These are phyloP conservation scores for Ecdyonurus torrentis DNA, from an alignment of 2,888 invertebrate species.

Conservation along the genomic window DNA sequence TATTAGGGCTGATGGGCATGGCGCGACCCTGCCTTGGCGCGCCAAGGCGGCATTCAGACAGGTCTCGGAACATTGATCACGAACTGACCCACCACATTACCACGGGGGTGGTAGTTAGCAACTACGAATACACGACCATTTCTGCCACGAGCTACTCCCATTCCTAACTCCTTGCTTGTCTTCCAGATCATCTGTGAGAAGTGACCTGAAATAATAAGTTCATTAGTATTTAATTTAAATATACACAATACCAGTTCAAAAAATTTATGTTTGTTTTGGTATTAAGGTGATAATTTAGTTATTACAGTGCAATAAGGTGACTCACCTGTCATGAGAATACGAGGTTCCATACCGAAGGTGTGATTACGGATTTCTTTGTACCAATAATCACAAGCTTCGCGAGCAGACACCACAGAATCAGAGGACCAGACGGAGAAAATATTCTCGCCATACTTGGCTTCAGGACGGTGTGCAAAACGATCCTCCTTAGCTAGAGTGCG, in stretches of 20 bases:
- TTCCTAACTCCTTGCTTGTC: slow-evolving; percentile 28
- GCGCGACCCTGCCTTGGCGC: neutral
- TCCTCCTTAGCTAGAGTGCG: slow-evolving; percentile 45
- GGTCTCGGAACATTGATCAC: slow-evolving; percentile 26
- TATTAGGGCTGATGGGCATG: neutral
- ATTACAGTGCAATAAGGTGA: too few species aligned
- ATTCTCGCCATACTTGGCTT: slow-evolving; percentile 33
- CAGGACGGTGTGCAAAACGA: slow-evolving; percentile 44
- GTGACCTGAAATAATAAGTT: too few species aligned
- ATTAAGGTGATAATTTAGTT: too few species aligned
- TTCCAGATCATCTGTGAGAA: slow-evolving; percentile 39
- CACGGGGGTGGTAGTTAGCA: slow-evolving; percentile 43
- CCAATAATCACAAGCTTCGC: slow-evolving; percentile 57
- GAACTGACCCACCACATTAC: slow-evolving; percentile 36
- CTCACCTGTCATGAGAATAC: slow-evolving; percentile 39
- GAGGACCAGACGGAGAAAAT: slow-evolving; percentile 52
- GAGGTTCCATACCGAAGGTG: slow-evolving; percentile 48
- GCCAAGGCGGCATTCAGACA: neutral
- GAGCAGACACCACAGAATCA: slow-evolving; percentile 45
- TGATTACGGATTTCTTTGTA: slow-evolving; percentile 57
- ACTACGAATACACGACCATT: slow-evolving; percentile 38
- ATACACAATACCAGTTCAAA: too few species aligned
- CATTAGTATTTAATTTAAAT: too few species aligned
- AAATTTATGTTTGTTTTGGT: too few species aligned
- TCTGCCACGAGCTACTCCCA: slow-evolving; percentile 28